A percentile compares a stretch with the other conserved stretches of the same genome.
phyloP scores from a whole-genome alignment of 2,888 invertebrate genomes.

The Entomobrya proxima region DNA sequence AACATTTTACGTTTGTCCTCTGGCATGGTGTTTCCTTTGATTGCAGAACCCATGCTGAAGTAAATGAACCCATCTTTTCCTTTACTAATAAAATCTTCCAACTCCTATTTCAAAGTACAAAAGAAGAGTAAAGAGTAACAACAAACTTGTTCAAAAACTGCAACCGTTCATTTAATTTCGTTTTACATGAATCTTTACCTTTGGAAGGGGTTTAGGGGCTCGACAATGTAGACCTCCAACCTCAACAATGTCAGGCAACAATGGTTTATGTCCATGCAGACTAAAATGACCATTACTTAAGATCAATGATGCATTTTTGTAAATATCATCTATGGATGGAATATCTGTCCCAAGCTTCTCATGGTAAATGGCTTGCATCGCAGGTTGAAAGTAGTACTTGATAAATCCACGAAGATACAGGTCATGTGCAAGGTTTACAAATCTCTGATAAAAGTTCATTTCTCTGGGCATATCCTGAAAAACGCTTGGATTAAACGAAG shows the following conservation, averaged over 20 bases:
- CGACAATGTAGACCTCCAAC: constrained; percentile 76
- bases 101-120: constrained; percentile 62
- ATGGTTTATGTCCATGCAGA: constrained; percentile 73
- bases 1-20: constrained; percentile 78
- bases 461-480: constrained; percentile 73
- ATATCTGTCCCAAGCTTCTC: constrained; percentile 59
- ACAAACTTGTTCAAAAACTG: no score
- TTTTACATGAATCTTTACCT: no score
- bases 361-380: constrained; percentile 56
- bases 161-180: not conserved
- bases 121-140: no score
- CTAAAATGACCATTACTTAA: constrained; percentile 76
- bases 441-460: constrained; percentile 76
- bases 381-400: constrained; percentile 76
- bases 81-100: constrained; percentile 63
- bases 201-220: constrained; percentile 73
- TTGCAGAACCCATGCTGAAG: constrained; percentile 68
- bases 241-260: constrained; percentile 75
- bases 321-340: constrained; percentile 30
- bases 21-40: constrained; percentile 31
- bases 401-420: constrained; percentile 77
- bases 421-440: constrained; percentile 75
- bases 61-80: constrained; percentile 67
- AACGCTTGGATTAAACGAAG: constrained; percentile 76
- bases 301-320: constrained; percentile 75